Conservation (phyloP, 2,113 vertebrate species). For the Pithys albifrons region DNA sequence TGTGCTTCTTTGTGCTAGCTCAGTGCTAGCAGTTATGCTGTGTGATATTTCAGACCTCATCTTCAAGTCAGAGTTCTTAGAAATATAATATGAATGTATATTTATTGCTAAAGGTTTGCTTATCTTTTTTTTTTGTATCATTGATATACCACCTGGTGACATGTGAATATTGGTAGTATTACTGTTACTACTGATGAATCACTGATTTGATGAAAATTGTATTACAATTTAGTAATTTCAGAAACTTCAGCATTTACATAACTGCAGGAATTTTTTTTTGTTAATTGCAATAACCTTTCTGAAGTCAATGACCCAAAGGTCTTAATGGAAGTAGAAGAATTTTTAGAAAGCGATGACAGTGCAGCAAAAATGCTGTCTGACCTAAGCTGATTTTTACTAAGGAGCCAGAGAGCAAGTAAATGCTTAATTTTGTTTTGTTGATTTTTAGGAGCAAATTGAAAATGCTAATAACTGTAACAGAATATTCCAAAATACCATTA, state of each 20-base stretch:
- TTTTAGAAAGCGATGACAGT: neutral
- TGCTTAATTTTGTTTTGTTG: conserved; percentile 8
- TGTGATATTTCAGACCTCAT: neutral
- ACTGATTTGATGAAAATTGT: neutral
- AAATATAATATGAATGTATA: neutral
- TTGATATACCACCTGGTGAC: neutral
- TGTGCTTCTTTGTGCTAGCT: neutral
- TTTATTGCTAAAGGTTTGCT: neutral
- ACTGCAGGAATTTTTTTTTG: neutral
- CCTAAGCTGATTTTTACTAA: neutral
- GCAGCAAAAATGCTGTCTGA: neutral
- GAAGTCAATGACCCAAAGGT: neutral
- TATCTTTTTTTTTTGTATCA: neutral
- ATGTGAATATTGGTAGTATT: neutral
- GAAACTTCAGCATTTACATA: neutral
- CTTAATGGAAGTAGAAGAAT: neutral
- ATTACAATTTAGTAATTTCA: neutral
- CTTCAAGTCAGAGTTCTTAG: neutral
- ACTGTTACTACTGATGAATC: neutral
- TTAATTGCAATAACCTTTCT: neutral
- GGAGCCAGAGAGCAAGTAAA: neutral
- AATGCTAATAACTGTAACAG: conserved; percentile 10
- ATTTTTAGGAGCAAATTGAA: neutral
- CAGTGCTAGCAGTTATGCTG: neutral
- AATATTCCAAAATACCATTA: conserved; percentile 14